Evolutionary conservation across 1,140 invertebrate genomes (phyloP).

Genomic region (Bilobella aurantiaca): DNA sequence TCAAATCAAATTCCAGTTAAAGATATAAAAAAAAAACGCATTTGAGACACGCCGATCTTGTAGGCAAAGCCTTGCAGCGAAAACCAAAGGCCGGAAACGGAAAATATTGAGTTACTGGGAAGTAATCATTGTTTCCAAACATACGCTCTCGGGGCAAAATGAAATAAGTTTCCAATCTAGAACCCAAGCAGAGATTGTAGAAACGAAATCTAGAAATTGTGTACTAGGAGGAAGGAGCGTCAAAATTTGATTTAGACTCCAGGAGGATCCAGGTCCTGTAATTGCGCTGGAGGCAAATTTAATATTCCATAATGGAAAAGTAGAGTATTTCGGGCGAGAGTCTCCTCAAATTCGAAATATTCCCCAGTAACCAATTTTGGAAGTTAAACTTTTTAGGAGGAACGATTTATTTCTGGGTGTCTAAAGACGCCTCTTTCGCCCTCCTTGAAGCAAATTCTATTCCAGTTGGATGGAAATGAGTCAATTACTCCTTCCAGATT

Average conservation of each 20-base stretch:
- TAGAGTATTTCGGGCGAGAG: neutral
- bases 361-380: neutral
- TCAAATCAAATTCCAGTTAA: conserved; percentile 1
- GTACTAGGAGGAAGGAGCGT: no score
- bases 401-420: neutral
- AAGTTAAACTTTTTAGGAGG: neutral
- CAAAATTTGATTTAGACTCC: neutral
- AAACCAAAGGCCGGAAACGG: no score
- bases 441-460: neutral
- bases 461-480: neutral
- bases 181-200: no score
- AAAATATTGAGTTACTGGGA: no score
- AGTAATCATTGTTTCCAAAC: no score
- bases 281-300: neutral
- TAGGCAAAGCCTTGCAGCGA: no score
- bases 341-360: neutral
- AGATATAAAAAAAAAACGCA: neutral
- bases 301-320: neutral
- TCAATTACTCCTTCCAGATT: conserved; percentile 3
- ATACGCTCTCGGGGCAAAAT: no score
- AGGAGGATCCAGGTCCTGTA: neutral
- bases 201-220: neutral
- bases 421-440: neutral
- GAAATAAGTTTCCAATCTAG: no score
- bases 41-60: no score